These are phyloP conservation scores for Athene noctua DNA, from an alignment of 2,113 vertebrate species.

Conservation along the genomic window DNA sequence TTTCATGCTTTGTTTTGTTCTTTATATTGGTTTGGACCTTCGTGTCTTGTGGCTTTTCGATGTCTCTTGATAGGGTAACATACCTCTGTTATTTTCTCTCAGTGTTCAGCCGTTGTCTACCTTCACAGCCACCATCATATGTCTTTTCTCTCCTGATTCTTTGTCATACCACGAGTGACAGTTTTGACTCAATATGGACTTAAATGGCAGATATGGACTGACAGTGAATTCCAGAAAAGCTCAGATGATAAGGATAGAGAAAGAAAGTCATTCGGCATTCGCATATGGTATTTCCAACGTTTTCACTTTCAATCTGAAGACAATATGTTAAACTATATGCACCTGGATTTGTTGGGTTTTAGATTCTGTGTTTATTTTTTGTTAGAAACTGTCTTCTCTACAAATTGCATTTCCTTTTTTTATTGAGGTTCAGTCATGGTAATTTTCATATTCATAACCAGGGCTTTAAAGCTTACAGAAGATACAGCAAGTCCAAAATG, in stretches of 20 bases:
- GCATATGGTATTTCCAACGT: background rate
- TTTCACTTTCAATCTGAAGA: background rate
- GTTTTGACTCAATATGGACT: background rate
- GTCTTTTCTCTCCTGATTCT: background rate
- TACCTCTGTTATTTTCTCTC: background rate
- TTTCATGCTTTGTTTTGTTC: background rate
- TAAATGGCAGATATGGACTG: background rate
- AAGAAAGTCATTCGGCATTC: background rate
- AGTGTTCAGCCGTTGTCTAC: background rate
- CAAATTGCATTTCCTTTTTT: background rate
- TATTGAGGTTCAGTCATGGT: background rate
- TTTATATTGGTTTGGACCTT: background rate
- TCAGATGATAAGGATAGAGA: background rate
- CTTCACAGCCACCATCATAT: background rate
- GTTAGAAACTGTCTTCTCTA: background rate
- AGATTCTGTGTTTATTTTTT: background rate
- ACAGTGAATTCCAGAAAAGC: background rate
- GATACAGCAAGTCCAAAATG: background rate
- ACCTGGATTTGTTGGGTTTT: background rate
- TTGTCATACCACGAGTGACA: rapidly evolving
- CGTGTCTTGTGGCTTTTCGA: background rate
- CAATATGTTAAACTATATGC: background rate
- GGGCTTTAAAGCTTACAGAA: background rate
- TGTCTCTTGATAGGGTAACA: background rate
- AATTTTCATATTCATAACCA: background rate